Percentiles rank a stretch among this genome's conserved stretches.
Conservation (phyloP, 2,113 vertebrate genomes). For the Atractosteus spatula region DNA sequence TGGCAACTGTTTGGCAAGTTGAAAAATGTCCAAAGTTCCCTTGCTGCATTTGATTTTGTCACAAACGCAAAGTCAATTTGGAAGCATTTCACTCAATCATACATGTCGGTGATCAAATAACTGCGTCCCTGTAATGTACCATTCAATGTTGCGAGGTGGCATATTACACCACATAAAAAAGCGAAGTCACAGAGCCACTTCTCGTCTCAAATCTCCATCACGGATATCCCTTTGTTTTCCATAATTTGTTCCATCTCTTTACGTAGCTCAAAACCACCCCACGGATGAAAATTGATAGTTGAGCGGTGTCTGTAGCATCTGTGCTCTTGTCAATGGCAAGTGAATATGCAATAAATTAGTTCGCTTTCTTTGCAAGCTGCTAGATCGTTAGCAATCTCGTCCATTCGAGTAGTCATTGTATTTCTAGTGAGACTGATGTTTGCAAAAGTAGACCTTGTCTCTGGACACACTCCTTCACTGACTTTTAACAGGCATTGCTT, state of each 20-base stretch:
- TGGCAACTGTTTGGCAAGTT: slow-evolving; percentile 26
- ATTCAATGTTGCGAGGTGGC: too few relatives aligned
- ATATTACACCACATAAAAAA: too few relatives aligned
- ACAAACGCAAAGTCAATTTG: slow-evolving; percentile 1
- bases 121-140: too few relatives aligned
- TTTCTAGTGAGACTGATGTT: too few relatives aligned
- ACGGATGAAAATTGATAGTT: slow-evolving; percentile 30
- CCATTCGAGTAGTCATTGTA: too few relatives aligned
- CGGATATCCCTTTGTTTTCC: too few relatives aligned
- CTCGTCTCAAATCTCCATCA: too few relatives aligned
- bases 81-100: too few relatives aligned
- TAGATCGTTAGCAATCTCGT: too few relatives aligned
- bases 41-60: slow-evolving; percentile 29
- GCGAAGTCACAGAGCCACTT: too few relatives aligned
- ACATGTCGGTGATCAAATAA: too few relatives aligned
- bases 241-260: neutral
- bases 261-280: slow-evolving; percentile 21
- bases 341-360: slow-evolving; percentile 26
- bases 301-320: slow-evolving; percentile 31
- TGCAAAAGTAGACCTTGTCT: too few relatives aligned
- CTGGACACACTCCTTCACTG: slow-evolving; percentile 1
- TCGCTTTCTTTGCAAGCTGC: slow-evolving; percentile 17
- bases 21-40: slow-evolving; percentile 29
- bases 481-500: slow-evolving; percentile 29
- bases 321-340: slow-evolving; percentile 35